Evolutionary conservation across 2,113 vertebrate species (phyloP).

Genomic region (Aphelocoma coerulescens): DNA sequence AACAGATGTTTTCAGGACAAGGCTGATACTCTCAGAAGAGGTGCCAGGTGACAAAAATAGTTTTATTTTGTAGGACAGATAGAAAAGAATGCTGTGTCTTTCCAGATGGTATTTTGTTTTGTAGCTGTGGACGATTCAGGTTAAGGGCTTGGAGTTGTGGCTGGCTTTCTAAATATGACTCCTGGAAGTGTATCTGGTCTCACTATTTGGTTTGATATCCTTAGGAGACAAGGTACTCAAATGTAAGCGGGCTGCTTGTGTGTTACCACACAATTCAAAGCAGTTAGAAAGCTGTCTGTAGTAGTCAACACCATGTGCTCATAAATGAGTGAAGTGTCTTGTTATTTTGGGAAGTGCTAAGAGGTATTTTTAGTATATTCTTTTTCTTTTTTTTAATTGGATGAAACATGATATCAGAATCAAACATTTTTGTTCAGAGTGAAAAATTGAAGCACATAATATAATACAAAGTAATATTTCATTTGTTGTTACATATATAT

Average conservation of each 20-base stretch:
- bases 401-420: not conserved
- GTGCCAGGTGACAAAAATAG: constrained; percentile 37
- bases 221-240: not conserved
- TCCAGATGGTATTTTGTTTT: not conserved
- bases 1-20: constrained; percentile 31
- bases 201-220: not conserved
- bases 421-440: not conserved
- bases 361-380: constrained; percentile 49
- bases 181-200: not conserved
- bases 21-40: not conserved
- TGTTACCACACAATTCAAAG: constrained; percentile 25
- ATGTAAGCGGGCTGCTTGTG: not conserved
- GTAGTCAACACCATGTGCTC: constrained; percentile 27
- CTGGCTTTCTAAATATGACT: not conserved
- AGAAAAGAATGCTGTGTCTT: not conserved
- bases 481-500: accelerated
- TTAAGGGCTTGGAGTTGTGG: not conserved
- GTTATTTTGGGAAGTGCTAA: constrained; percentile 41
- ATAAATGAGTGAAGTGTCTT: constrained; percentile 23
- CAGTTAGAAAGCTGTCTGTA: constrained; percentile 12
- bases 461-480: not conserved
- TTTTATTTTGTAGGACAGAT: not conserved
- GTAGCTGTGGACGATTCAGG: not conserved
- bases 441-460: not conserved
- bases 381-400: not conserved